Conservation (phyloP, 2,113 vertebrate genomes). For the Corythornis cristatus region DNA sequence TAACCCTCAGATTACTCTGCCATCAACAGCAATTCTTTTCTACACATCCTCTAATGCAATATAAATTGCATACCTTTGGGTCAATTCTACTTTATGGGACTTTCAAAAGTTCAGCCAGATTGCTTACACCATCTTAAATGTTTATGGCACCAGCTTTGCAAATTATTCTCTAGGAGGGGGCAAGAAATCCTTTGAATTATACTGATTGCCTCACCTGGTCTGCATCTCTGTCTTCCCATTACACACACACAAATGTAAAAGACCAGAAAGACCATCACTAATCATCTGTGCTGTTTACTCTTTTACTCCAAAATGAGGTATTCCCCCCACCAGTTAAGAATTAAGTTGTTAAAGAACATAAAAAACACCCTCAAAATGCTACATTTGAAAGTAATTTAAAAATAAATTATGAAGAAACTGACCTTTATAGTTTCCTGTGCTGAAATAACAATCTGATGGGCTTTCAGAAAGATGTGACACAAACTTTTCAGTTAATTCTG, state of each 20-base stretch:
- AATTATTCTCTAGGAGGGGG: not conserved
- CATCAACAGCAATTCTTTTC: not conserved
- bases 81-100: not conserved
- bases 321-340: not conserved
- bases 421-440: constrained; percentile 81
- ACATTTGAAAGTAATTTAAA: not conserved
- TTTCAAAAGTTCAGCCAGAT: not conserved
- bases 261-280: not conserved
- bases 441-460: constrained; percentile 81
- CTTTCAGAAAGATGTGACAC: constrained; percentile 82
- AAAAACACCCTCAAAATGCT: not conserved
- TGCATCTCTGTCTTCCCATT: not conserved
- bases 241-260: not conserved
- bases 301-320: not conserved
- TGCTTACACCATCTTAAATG: not conserved
- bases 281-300: not conserved
- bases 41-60: not conserved
- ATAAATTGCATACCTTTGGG: not conserved
- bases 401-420: constrained; percentile 60
- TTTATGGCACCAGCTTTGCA: not conserved
- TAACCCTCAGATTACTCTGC: not conserved
- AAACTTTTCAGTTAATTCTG: constrained; percentile 86
- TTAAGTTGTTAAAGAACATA: not conserved
- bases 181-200: not conserved
- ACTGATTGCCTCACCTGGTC: not conserved